These are phyloP conservation scores for Panthera leo DNA, from an alignment of 2,113 vertebrate species.

Conservation along the genomic window DNA sequence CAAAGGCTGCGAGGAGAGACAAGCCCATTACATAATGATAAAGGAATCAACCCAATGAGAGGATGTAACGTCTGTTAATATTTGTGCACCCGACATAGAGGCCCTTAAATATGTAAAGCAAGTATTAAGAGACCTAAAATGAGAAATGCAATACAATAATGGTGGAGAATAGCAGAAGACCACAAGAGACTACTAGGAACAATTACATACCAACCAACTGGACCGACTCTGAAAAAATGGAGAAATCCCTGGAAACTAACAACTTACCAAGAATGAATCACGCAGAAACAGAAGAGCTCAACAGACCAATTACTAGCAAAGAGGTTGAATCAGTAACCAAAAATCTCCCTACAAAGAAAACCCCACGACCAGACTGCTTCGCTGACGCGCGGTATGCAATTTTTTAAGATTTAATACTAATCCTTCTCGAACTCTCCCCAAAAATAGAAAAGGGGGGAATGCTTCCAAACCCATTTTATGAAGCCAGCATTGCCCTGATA, in stretches of 20 bases:
- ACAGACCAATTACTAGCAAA: neutral
- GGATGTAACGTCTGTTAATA: neutral
- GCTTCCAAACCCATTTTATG: neutral
- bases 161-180: neutral
- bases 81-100: neutral
- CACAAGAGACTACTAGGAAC: neutral
- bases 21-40: neutral
- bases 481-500: neutral
- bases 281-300: neutral
- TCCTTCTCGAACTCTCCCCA: neutral
- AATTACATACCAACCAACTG: neutral
- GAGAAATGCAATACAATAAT: neutral
- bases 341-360: neutral
- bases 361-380: neutral
- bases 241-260: neutral
- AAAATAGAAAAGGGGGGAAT: neutral
- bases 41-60: neutral
- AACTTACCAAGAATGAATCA: neutral
- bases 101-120: neutral
- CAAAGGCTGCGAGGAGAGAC: neutral
- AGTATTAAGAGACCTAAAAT: neutral
- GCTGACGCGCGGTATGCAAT: neutral
- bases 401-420: neutral
- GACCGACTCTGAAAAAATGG: neutral
- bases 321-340: neutral